These are phyloP conservation scores for Sturnus vulgaris DNA, from an alignment of 2,113 vertebrate genomes.

Conservation along the genomic window DNA sequence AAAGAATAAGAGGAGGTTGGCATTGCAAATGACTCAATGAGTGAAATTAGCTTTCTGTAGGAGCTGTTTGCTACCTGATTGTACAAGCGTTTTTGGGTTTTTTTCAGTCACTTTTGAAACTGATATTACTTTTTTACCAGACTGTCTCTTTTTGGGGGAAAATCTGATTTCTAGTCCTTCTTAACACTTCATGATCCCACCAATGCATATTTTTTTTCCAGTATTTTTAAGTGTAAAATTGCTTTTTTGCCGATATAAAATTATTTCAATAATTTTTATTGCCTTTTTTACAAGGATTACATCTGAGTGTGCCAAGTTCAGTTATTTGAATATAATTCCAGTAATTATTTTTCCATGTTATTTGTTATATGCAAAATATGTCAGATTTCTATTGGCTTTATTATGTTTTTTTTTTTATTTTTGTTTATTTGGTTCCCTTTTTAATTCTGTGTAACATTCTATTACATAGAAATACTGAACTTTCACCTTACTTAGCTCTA, in stretches of 20 bases:
- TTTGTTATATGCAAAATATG: not conserved
- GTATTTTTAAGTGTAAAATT: not conserved
- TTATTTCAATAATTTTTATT: not conserved
- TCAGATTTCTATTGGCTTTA: not conserved
- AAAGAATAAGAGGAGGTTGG: not conserved
- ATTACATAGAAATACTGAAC: not conserved
- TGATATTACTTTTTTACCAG: not conserved
- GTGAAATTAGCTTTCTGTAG: not conserved
- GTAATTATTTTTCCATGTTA: not conserved
- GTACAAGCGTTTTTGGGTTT: fast-evolving
- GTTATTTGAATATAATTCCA: not conserved
- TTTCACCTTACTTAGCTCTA: not conserved
- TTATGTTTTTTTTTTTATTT: not conserved
- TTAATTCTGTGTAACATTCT: not conserved
- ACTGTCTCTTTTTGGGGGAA: fast-evolving
- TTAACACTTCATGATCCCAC: not conserved
- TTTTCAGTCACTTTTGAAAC: not conserved
- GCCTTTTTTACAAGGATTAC: not conserved
- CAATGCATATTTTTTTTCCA: not conserved
- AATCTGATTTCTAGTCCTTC: not conserved
- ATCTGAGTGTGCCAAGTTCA: too few relatives aligned
- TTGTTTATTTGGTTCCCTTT: not conserved
- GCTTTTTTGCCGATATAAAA: not conserved
- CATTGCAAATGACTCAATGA: not conserved
- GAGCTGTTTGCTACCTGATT: not conserved